A percentile compares a stretch with the other conserved stretches of the same genome.
phyloP scores from a whole-genome alignment of 2,797 vertebrate species.

The Adrianichthys oophorus region DNA sequence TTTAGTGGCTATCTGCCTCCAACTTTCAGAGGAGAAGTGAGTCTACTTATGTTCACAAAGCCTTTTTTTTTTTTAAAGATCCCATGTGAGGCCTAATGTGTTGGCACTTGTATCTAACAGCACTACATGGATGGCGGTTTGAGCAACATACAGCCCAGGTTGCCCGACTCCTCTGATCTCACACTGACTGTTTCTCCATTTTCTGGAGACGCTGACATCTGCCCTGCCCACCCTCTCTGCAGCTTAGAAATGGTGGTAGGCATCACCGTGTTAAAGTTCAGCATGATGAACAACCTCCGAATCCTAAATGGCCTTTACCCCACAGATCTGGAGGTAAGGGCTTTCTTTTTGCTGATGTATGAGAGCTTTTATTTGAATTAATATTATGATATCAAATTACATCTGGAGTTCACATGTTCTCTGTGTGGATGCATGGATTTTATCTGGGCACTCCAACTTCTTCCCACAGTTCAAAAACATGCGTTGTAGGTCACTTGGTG shows the following conservation, averaged over 20 bases:
- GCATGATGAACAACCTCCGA: slow-evolving; percentile 82
- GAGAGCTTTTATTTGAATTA: background rate
- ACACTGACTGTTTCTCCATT: slow-evolving; percentile 89
- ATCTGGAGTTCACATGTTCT: too few relatives aligned
- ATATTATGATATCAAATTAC: background rate
- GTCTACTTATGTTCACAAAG: slow-evolving; percentile 21
- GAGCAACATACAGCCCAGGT: slow-evolving; percentile 81
- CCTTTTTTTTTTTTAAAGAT: too few relatives aligned
- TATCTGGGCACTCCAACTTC: too few relatives aligned
- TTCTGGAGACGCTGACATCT: slow-evolving; percentile 89
- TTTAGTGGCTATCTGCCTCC: slow-evolving; percentile 88
- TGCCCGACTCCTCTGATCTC: slow-evolving; percentile 51
- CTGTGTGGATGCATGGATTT: too few relatives aligned
- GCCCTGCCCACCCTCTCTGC: slow-evolving; percentile 75
- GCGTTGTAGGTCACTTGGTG: too few relatives aligned
- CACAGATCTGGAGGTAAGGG: slow-evolving; percentile 75
- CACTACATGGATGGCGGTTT: slow-evolving; percentile 88
- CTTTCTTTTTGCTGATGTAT: background rate
- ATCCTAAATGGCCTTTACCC: slow-evolving; percentile 83
- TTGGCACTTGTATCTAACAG: slow-evolving; percentile 58
- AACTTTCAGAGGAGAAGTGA: slow-evolving; percentile 69
- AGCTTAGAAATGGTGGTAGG: slow-evolving; percentile 79
- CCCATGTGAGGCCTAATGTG: background rate
- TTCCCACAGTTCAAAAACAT: too few relatives aligned
- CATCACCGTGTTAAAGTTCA: slow-evolving; percentile 81